Conservation (phyloP, 2,113 vertebrate species). For the Vombatus ursinus region DNA sequence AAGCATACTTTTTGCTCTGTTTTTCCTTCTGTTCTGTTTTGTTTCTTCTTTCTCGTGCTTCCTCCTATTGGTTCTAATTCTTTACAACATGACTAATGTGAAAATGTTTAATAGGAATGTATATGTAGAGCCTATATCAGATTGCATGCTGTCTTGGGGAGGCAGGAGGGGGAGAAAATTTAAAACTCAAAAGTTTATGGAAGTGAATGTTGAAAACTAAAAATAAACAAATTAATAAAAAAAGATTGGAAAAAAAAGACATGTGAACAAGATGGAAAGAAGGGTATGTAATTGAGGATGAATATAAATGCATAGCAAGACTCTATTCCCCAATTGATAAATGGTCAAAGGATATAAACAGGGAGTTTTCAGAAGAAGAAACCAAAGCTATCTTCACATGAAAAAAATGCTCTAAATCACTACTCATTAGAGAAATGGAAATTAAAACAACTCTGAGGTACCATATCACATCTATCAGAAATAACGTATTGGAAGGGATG, state of each 20-base stretch:
- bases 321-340: not conserved
- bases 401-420: not conserved
- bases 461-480: too few species aligned
- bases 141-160: not conserved
- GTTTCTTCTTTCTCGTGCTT: not conserved
- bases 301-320: not conserved
- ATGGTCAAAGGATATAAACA: not conserved
- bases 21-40: too few species aligned
- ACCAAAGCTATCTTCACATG: not conserved
- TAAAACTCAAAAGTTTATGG: not conserved
- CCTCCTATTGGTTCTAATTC: too few species aligned
- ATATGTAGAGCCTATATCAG: not conserved
- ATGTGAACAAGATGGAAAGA: not conserved
- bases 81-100: not conserved
- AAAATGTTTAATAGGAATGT: not conserved
- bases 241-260: not conserved
- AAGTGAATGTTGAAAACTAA: not conserved
- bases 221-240: not conserved
- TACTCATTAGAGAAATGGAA: not conserved
- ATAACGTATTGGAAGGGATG: not conserved
- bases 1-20: not conserved
- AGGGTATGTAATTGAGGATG: not conserved
- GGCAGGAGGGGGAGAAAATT: too few species aligned
- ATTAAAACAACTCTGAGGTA: too few species aligned
- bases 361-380: not conserved